Evolutionary conservation across 2,113 vertebrate genomes (phyloP), one percentile per base, ranked within the genome.

Genomic region (Triplophysa siluroides): DNA sequence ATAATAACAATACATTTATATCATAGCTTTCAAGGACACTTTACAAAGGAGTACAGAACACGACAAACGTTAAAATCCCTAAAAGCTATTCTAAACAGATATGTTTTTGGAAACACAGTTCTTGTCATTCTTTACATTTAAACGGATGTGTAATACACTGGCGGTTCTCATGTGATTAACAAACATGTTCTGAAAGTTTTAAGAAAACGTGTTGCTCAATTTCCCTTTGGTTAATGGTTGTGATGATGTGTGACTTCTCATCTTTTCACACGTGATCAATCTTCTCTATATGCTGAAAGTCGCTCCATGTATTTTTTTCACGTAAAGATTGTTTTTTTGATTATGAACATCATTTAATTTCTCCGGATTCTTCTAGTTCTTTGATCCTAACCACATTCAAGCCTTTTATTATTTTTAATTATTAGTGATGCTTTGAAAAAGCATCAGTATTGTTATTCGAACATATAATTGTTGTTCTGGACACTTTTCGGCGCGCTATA

Each of bases 181-280:
- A 26, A 21, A 3, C 29, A 71, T 76, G 21, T 29, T 54, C 67
- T 50, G 56, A 58, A 26, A 38, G 2, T n/a, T 61, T 52, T 18
- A 12, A 14, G 61, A n/a, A n/a, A n/a, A 65, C 18, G 41, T 18
- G 50, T 81, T 80, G 29, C 74, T n/a, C 18, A 84, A 84, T 78
- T 78, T 84, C 68, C 82, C 24, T 81, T 81, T 78, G 13, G 12
- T 54, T 13, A 41, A 60, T 61, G 29, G 47, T 3, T 62, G 72
- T 67, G 73, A 18, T 75, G 72, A 8, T 68, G 4, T 16, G 56
- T 65, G 11, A 45, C 72, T 58, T 67, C 50, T 19, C 56, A 50
- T 78, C 54, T 78, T 14, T 70, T 38, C 16, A 60, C 68, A 72
- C n/a, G 52, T 61, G 63, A 64, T 41, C 38, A 29, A 33, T 69